These are phyloP conservation scores for Mya arenaria DNA, from an alignment of 1,140 invertebrate genomes.

Conservation along the genomic window DNA sequence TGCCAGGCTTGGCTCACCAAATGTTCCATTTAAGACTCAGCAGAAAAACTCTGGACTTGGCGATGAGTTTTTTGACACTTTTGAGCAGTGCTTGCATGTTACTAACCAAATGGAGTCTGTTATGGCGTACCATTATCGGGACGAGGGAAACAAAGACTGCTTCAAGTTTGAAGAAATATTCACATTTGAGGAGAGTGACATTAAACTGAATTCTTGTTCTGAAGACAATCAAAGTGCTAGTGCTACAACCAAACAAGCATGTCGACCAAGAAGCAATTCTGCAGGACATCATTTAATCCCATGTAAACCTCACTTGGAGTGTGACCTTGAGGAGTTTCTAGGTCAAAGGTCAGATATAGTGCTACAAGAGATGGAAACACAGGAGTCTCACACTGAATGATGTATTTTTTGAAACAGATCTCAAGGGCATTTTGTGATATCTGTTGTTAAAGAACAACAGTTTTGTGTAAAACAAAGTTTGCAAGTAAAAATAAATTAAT, in stretches of 20 bases:
- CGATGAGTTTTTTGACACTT: slow-evolving; percentile 85
- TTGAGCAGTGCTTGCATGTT: slow-evolving; percentile 92
- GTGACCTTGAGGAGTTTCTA: slow-evolving; percentile 34
- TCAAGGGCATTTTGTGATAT: no score
- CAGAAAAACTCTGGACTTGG: slow-evolving; percentile 75
- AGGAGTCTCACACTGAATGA: no score
- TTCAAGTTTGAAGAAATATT: slow-evolving; percentile 93
- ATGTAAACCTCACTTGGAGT: neutral
- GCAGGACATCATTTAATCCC: neutral
- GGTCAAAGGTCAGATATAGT: slow-evolving; percentile 4
- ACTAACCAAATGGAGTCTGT: slow-evolving; percentile 92
- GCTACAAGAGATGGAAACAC: no score
- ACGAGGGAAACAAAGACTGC: slow-evolving; percentile 87
- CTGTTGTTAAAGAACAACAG: no score
- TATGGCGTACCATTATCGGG: slow-evolving; percentile 94
- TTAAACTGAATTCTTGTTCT: slow-evolving; percentile 37
- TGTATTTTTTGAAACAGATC: no score
- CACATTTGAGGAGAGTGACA: slow-evolving; percentile 88
- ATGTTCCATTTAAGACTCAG: neutral
- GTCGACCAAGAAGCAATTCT: neutral
- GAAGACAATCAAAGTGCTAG: neutral
- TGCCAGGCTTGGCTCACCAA: slow-evolving; percentile 15
- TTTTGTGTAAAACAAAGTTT: no score
- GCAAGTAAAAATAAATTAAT: no score
- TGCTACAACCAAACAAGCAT: neutral